Conservation (phyloP, 2,797 vertebrate species). For the Harpagifer antarcticus region DNA sequence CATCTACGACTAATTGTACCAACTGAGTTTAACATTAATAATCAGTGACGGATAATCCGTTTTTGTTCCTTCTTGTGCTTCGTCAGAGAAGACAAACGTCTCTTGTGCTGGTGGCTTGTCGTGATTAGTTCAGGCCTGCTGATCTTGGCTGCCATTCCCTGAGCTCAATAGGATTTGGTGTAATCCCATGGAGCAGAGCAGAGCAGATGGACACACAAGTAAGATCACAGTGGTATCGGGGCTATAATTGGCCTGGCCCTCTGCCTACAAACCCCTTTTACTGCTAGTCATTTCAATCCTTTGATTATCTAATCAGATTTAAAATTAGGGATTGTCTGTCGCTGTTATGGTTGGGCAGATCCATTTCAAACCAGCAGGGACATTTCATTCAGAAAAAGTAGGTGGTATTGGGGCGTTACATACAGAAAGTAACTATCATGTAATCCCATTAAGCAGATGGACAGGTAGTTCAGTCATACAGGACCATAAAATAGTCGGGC, state of each 20-base stretch:
- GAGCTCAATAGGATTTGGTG: slow-evolving; percentile 84
- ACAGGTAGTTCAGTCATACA: slow-evolving; percentile 12
- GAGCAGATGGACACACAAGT: slow-evolving; percentile 82
- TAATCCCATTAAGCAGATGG: slow-evolving; percentile 53
- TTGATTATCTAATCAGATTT: slow-evolving; percentile 64
- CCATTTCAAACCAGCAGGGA: not conserved
- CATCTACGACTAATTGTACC: slow-evolving; percentile 24
- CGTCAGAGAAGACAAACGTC: slow-evolving; percentile 52
- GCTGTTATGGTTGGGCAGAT: slow-evolving; percentile 13
- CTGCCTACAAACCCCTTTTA: slow-evolving; percentile 63
- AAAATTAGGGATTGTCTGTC: slow-evolving; percentile 17
- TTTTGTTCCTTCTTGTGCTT: slow-evolving; percentile 45
- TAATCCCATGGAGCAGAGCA: slow-evolving; percentile 81
- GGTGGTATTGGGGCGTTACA: slow-evolving; percentile 3
- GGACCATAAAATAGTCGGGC: not conserved
- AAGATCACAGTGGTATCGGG: slow-evolving; percentile 75
- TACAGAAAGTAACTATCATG: not conserved
- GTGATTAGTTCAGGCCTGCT: slow-evolving; percentile 74
- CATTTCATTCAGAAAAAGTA: slow-evolving; percentile 8
- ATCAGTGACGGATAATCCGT: slow-evolving; percentile 37
- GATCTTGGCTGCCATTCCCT: slow-evolving; percentile 72
- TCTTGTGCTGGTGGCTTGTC: slow-evolving; percentile 57
- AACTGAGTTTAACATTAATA: slow-evolving; percentile 36
- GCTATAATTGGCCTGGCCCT: slow-evolving; percentile 73
- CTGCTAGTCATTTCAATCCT: slow-evolving; percentile 61